Conservation (phyloP, 1,140 invertebrate genomes). For the Notospermus geniculatus region DNA sequence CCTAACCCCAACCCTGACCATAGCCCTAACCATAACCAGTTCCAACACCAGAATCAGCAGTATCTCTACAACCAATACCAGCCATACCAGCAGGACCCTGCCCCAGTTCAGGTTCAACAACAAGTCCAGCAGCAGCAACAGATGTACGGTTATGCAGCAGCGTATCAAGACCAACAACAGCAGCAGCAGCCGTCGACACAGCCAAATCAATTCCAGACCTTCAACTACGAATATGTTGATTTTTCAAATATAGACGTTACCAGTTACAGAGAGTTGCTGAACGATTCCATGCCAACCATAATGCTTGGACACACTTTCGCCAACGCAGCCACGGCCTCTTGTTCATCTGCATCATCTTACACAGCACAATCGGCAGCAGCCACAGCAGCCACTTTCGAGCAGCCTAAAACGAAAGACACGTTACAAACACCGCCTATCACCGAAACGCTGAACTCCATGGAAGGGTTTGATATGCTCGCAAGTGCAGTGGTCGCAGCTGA, state of each 20-base stretch:
- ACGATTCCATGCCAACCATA: not conserved
- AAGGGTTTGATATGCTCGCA: not conserved
- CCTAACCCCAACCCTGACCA: not conserved
- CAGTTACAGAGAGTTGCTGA: not conserved
- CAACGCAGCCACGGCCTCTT: too few species aligned
- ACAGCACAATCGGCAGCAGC: not conserved
- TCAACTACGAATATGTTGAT: not conserved
- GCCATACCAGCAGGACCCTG: too few species aligned
- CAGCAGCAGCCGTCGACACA: not conserved
- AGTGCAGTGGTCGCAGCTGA: not conserved
- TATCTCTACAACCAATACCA: not conserved
- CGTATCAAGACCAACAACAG: not conserved
- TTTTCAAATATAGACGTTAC: not conserved
- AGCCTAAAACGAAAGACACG: not conserved
- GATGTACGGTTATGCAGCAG: not conserved
- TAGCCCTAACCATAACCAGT: not conserved
- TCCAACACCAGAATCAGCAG: slow-evolving; percentile 2
- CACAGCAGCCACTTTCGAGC: not conserved
- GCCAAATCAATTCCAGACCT: not conserved
- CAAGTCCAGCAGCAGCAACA: not conserved
- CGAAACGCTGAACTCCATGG: not conserved
- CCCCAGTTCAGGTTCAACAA: not conserved
- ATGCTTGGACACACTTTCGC: not conserved
- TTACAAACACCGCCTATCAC: not conserved
- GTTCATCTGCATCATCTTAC: too few species aligned